Percentiles rank a stretch among this genome's conserved stretches.
phyloP scores from a whole-genome alignment of 2,888 invertebrate genomes.

The Pogonocherus hispidulus region DNA sequence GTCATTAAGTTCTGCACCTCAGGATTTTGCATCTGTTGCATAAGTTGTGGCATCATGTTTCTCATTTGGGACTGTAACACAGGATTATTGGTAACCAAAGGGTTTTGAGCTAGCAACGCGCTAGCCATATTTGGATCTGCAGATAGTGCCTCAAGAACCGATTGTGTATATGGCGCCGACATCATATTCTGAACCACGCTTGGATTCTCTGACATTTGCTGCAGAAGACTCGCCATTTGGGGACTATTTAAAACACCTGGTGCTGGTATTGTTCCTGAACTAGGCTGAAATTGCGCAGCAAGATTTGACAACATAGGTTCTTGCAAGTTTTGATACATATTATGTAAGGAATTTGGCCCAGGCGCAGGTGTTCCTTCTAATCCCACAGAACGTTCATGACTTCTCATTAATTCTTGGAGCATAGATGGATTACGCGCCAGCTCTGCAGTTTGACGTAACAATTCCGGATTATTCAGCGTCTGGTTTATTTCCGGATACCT shows the following conservation, averaged over 20 bases:
- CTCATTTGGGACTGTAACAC: constrained; percentile 85
- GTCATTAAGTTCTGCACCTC: constrained; percentile 89
- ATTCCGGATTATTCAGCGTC: constrained; percentile 96
- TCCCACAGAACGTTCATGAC: constrained; percentile 96
- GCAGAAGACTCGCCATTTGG: constrained; percentile 87
- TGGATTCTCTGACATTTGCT: constrained; percentile 88
- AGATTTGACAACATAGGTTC: constrained; percentile 98
- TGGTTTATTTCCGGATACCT: constrained; percentile 95
- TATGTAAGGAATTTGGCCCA: constrained; percentile 91
- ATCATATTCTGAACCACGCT: constrained; percentile 91
- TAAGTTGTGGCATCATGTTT: constrained; percentile 87
- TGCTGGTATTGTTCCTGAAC: constrained; percentile 54
- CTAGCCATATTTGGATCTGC: constrained; percentile 90
- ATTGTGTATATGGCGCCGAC: constrained; percentile 91
- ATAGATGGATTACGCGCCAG: constrained; percentile 97
- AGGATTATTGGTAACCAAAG: constrained; percentile 90
- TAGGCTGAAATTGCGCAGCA: constrained; percentile 85
- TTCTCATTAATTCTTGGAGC: constrained; percentile 98
- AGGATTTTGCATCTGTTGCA: constrained; percentile 92
- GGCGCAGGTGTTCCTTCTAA: constrained; percentile 92
- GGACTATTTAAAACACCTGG: constrained; percentile 80
- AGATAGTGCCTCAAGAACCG: constrained; percentile 87
- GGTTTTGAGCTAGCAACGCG: constrained; percentile 80
- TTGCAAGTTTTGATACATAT: constrained; percentile 72
- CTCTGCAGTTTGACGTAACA: constrained; percentile 96